Evolutionary conservation across 2,888 invertebrate genomes (phyloP).

Genomic region (Caenorhabditis angaria): DNA sequence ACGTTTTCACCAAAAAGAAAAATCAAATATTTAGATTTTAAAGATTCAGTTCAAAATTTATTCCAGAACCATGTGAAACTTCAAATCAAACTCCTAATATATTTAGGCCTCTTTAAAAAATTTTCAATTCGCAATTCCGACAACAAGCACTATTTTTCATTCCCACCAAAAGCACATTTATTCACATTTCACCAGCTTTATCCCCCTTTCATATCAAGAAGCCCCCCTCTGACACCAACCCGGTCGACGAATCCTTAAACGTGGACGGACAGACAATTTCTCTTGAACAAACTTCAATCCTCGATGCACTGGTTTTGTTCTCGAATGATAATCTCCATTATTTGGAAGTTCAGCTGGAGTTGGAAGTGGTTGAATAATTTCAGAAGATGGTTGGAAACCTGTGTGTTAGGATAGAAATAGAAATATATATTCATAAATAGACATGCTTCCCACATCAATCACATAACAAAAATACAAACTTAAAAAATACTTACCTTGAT

Average conservation of each 20-base stretch:
- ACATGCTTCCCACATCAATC: constrained; percentile 14
- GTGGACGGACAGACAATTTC: constrained; percentile 66
- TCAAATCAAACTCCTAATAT: too few relatives aligned
- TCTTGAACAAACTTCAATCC: constrained; percentile 62
- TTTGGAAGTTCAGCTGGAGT: constrained; percentile 44
- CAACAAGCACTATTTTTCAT: not conserved
- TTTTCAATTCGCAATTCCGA: too few relatives aligned
- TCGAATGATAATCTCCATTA: constrained; percentile 54
- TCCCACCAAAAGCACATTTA: not conserved
- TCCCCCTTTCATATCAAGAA: not conserved
- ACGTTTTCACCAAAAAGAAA: too few relatives aligned
- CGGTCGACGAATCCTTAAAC: constrained; percentile 66
- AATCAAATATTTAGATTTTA: too few relatives aligned
- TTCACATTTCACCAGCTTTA: not conserved
- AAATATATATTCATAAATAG: constrained; percentile 10
- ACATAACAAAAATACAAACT: constrained; percentile 9
- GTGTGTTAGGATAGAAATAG: constrained; percentile 10
- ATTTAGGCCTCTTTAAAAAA: too few relatives aligned
- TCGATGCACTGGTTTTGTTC: constrained; percentile 50
- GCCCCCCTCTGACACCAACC: too few relatives aligned
- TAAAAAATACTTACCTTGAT: constrained; percentile 28
- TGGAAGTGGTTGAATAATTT: constrained; percentile 22
- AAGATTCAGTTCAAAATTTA: too few relatives aligned
- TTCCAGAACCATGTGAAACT: too few relatives aligned
- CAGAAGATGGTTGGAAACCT: constrained; percentile 13